Conservation (phyloP, 2,797 vertebrate species). For the Rhinatrema bivittatum region DNA sequence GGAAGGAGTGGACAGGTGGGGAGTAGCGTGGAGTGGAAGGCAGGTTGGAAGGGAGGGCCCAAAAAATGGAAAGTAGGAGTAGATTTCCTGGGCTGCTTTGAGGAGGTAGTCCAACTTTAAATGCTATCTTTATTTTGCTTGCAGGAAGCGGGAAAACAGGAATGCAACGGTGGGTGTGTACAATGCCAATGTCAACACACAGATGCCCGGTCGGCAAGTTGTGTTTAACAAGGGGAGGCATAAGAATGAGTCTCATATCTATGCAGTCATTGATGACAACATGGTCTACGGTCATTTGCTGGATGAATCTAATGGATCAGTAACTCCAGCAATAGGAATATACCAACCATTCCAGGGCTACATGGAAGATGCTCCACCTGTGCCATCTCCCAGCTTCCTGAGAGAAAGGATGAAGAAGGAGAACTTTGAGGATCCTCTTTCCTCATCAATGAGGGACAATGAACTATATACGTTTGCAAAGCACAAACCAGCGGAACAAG, state of each 20-base stretch:
- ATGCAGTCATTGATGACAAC: conserved; percentile 78
- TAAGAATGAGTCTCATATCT: conserved; percentile 77
- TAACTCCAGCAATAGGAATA: conserved; percentile 59
- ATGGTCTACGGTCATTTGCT: conserved; percentile 75
- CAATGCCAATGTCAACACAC: conserved; percentile 64
- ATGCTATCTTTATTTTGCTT: not conserved
- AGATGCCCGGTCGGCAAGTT: conserved; percentile 48
- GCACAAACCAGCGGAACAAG: conserved; percentile 13
- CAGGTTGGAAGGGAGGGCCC: no score
- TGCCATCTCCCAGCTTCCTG: conserved; percentile 57
- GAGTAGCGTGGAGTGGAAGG: no score
- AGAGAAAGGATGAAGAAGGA: conserved; percentile 24
- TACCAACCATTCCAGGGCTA: conserved; percentile 74
- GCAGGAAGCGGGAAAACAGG: conserved; percentile 66
- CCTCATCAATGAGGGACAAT: conserved; percentile 57
- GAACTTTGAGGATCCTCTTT: not conserved
- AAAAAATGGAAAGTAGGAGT: no score
- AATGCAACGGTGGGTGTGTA: conserved; percentile 61
- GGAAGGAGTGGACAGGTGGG: no score
- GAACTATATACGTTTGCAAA: conserved; percentile 73
- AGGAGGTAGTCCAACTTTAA: no score
- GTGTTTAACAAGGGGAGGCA: conserved; percentile 61
- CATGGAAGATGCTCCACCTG: conserved; percentile 47
- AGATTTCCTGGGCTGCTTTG: no score
- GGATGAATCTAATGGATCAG: conserved; percentile 41